Base-by-base conservation (phyloP, 2,113 vertebrate genomes). In the Fulica atra region DNA sequence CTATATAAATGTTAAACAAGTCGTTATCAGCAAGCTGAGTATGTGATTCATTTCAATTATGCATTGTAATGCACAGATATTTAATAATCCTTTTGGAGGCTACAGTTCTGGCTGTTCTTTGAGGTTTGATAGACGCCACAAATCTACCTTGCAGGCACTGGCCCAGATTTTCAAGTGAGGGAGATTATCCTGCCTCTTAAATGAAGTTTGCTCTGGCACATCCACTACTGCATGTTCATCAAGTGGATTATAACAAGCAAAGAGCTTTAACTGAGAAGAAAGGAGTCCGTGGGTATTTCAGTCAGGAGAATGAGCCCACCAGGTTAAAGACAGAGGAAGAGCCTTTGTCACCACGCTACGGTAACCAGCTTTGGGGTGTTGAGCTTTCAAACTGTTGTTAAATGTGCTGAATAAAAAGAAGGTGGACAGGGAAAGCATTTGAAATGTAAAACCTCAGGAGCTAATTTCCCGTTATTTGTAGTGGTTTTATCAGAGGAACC, bases 1-100 rank as follows among this genome's bases (percentile, higher is more conserved):
- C 92, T 95, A 46, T 87, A 94, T 93, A 92, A 94, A 96, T 94
- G 96, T 97, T 96, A 96, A 96, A 96, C 96, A 94, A 95, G 95
- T 73, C 86, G 54, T 96, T 95, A 96, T 94, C 92, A 79, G 86
- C 65, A 16, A 85, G 70, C 63, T 1, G 16, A 91, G 95, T 29
- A 5, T 16, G 69, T 38, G 76, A 79, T 81, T 95, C 92, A 66
- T 94, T 94, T 93, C 96, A 96, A 94, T 96, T 96, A 85, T 86
- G 57, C 91, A 85, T 91, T 90, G 83, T 93, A 89, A 96, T 87
- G 86, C 81, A 38, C 61, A 91, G 96, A 96, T 91, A 96, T 95
- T 97, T 95, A 96, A 95, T 96, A 96, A 95, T 93, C 95, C 91
- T 86, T 93, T 91, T 38, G 83, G 70, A 95, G 81, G 81, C 91